phyloP scores from a whole-genome alignment of 1,140 invertebrate genomes.

The Aphelinus atriplicis region DNA sequence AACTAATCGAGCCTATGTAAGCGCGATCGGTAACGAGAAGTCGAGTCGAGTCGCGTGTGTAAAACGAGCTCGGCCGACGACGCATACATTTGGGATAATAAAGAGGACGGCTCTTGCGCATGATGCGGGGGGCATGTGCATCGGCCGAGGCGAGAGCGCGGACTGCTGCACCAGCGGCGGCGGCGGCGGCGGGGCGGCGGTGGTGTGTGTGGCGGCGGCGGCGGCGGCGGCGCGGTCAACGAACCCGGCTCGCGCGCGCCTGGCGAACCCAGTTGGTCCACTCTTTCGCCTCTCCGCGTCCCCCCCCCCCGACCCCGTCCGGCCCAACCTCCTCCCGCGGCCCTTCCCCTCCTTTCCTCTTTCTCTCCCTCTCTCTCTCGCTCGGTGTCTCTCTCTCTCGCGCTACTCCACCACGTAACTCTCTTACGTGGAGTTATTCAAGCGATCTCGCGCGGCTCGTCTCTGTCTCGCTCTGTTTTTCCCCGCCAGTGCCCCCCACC shows the following conservation, averaged over 20 bases:
- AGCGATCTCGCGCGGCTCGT: no score
- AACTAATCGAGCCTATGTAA: no score
- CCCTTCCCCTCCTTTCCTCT: constrained; percentile 52
- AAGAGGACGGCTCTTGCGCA: no score
- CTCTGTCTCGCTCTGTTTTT: no score
- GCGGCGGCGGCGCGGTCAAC: constrained; percentile 62
- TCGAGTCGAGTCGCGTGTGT: no score
- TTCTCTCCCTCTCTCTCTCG: constrained; percentile 21
- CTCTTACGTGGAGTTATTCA: no score
- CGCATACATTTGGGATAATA: no score
- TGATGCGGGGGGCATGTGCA: background rate
- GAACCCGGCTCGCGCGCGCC: constrained; percentile 52
- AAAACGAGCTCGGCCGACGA: no score
- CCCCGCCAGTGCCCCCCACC: no score
- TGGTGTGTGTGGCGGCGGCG: constrained; percentile 13
- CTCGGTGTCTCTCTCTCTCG: no score
- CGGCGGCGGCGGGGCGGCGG: background rate
- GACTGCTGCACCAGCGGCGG: background rate
- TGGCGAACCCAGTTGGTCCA: constrained; percentile 67
- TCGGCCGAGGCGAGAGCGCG: background rate
- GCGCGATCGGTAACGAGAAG: no score
- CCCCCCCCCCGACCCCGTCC: constrained; percentile 63
- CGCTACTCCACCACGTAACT: no score
- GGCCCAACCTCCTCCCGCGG: constrained; percentile 47
- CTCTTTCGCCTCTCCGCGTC: constrained; percentile 51